phyloP scores from a whole-genome alignment of 2,888 invertebrate genomes.

The Apodemia zela region DNA sequence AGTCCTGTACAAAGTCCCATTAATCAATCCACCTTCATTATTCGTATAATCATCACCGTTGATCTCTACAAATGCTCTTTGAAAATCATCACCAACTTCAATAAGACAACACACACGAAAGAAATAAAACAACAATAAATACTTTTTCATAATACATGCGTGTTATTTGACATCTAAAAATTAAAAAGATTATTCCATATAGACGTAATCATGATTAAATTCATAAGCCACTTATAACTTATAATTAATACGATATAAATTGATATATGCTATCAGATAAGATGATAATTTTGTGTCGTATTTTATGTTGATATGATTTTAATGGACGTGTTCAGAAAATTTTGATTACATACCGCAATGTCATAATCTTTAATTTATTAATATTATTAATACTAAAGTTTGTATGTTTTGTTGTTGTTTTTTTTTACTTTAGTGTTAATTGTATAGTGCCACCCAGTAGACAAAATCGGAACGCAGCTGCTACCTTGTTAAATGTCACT shows the following conservation, averaged over 20 bases:
- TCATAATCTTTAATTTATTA: too few species aligned
- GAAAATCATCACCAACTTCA: constrained; percentile 5
- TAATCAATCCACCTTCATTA: constrained; percentile 29
- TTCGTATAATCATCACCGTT: constrained; percentile 16
- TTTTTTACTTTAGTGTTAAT: too few species aligned
- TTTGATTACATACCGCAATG: neutral
- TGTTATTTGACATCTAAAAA: constrained; percentile 2
- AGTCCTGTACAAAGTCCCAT: constrained; percentile 38
- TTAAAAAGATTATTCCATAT: neutral
- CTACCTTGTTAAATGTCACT: too few species aligned
- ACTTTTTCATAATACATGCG: constrained; percentile 28
- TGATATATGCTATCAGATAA: constrained; percentile 5
- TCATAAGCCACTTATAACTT: constrained; percentile 12
- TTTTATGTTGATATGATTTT: neutral
- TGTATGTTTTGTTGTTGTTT: too few species aligned
- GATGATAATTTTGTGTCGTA: neutral
- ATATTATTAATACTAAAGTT: too few species aligned
- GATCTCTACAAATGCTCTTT: constrained; percentile 19
- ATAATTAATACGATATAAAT: constrained; percentile 8
- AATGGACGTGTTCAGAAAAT: neutral
- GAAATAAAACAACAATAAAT: constrained; percentile 23
- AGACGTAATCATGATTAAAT: constrained; percentile 1
- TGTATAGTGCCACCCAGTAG: too few species aligned
- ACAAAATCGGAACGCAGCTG: too few species aligned
- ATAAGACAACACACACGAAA: constrained; percentile 23